phyloP scores from a whole-genome alignment of 2,888 invertebrate species.

The Megalurothrips usitatus region DNA sequence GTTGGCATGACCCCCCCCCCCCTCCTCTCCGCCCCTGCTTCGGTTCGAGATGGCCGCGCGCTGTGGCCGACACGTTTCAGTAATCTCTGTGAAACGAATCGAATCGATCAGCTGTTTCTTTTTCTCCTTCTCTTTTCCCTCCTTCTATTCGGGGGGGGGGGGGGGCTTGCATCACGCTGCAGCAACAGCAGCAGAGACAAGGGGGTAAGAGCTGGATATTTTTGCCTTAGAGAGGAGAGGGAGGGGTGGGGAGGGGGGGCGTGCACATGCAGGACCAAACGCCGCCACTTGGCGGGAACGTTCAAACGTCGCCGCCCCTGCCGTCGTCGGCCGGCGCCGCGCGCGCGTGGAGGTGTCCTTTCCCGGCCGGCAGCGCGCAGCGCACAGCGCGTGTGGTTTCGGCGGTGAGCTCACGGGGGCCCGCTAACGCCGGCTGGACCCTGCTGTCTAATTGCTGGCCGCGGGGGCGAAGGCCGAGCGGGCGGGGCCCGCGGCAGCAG shows the following conservation, averaged over 20 bases:
- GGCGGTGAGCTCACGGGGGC: not conserved
- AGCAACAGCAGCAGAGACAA: too few relatives aligned
- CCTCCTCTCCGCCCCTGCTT: not conserved
- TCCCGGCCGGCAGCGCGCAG: too few relatives aligned
- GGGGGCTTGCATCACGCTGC: constrained; percentile 5
- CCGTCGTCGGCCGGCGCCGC: too few relatives aligned
- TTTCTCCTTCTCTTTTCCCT: not conserved
- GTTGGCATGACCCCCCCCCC: not conserved
- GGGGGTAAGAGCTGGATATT: too few relatives aligned
- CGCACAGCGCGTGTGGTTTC: too few relatives aligned
- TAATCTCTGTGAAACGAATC: constrained; percentile 22
- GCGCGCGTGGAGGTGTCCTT: too few relatives aligned
- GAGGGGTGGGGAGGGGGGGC: not conserved
- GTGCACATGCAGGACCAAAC: not conserved
- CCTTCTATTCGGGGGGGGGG: too few relatives aligned
- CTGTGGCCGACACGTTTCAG: not conserved
- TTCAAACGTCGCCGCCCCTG: not conserved
- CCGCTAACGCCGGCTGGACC: not conserved
- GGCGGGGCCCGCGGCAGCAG: not conserved
- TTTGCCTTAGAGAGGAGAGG: not conserved
- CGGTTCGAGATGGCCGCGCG: not conserved
- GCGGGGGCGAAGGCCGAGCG: not conserved
- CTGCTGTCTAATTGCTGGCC: not conserved
- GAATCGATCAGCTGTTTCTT: not conserved
- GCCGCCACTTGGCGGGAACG: too few relatives aligned